phyloP scores from a whole-genome alignment of 2,797 vertebrate genomes.

The Galagoides demidoff region DNA sequence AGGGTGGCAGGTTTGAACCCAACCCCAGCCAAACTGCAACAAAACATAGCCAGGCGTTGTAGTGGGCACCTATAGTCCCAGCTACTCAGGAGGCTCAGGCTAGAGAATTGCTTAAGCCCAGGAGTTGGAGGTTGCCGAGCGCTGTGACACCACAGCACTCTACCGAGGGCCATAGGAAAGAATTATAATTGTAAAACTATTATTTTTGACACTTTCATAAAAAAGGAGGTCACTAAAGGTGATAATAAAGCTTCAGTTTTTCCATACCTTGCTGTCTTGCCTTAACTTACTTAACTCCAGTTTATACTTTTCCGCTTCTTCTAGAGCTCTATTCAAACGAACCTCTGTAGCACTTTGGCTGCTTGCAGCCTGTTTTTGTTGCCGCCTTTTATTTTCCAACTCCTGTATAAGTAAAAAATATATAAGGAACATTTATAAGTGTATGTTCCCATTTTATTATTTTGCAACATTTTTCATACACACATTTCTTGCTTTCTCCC shows the following conservation, averaged over 20 bases:
- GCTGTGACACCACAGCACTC: no score
- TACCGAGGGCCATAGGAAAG: background rate
- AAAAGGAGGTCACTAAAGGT: conserved; percentile 9
- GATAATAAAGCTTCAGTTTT: background rate
- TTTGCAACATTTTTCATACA: conserved; percentile 27
- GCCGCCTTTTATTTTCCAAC: conserved; percentile 90
- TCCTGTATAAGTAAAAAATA: conserved; percentile 88
- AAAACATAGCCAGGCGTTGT: no score
- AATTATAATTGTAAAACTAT: conserved; percentile 45
- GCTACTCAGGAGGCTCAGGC: no score
- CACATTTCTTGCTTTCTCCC: background rate
- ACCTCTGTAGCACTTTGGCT: conserved; percentile 91
- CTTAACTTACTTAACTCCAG: conserved; percentile 91
- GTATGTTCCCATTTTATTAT: background rate
- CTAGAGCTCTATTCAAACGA: conserved; percentile 94
- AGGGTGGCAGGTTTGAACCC: no score
- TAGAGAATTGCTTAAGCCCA: no score
- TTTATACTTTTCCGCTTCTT: conserved; percentile 93
- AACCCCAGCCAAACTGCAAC: no score
- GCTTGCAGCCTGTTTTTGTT: conserved; percentile 91
- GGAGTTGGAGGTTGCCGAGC: no score
- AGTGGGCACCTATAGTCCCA: no score
- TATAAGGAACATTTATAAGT: conserved; percentile 39
- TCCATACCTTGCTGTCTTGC: conserved; percentile 93
- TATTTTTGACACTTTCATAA: background rate